Conservation (phyloP, 2,888 invertebrate species). For the Athalia circularis region DNA sequence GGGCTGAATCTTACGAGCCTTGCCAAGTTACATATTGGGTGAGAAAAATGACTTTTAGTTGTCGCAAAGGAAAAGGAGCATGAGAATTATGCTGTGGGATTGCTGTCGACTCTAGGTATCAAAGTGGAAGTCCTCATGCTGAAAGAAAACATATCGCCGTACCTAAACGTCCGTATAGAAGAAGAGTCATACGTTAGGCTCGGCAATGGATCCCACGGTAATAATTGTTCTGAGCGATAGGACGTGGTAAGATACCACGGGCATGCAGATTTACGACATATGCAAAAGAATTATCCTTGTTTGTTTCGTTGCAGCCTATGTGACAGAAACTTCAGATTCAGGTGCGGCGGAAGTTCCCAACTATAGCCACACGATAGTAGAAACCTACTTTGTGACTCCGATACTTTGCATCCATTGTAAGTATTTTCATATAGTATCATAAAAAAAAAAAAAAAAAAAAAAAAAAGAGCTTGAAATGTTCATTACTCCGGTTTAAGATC, state of each 20-base stretch:
- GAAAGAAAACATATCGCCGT: conserved; percentile 71
- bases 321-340: conserved; percentile 60
- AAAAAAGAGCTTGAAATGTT: conserved; percentile 22
- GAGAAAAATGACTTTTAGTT: background rate
- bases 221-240: background rate
- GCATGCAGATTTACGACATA: background rate
- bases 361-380: conserved; percentile 73
- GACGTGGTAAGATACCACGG: background rate
- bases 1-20: conserved; percentile 13
- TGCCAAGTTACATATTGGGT: conserved; percentile 24
- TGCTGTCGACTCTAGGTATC: conserved; percentile 62
- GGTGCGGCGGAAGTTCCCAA: conserved; percentile 61
- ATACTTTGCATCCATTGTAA: conserved; percentile 77
- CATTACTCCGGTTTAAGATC: conserved; percentile 54
- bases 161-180: conserved; percentile 70
- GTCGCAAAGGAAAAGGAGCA: background rate
- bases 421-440: conserved; percentile 62
- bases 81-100: background rate
- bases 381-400: conserved; percentile 76
- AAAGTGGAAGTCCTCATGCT: conserved; percentile 72
- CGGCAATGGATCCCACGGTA: conserved; percentile 71
- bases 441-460: background rate
- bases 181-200: conserved; percentile 72
- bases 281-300: background rate
- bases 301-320: conserved; percentile 63